Percentiles rank a stretch among this genome's conserved stretches.
Conservation (phyloP, 1,140 invertebrate species). For the Papilio dardanus region DNA sequence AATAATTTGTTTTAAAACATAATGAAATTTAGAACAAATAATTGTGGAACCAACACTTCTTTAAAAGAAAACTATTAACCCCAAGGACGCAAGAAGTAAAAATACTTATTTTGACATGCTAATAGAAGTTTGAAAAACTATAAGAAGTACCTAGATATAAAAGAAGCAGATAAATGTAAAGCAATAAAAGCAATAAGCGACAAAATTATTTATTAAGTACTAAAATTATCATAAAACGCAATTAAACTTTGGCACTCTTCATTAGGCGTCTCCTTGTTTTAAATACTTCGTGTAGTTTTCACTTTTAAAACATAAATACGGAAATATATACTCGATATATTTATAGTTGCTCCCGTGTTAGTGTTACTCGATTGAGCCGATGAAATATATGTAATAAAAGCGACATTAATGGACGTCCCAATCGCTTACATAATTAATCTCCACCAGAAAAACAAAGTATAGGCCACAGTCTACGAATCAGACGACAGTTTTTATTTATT, state of each 20-base stretch:
- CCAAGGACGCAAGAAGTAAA: too few relatives aligned
- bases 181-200: too few relatives aligned
- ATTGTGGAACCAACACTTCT: too few relatives aligned
- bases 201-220: too few relatives aligned
- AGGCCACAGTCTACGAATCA: slow-evolving; percentile 38
- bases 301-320: neutral
- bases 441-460: slow-evolving; percentile 48
- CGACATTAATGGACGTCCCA: slow-evolving; percentile 62
- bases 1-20: too few relatives aligned
- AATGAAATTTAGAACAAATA: too few relatives aligned
- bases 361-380: slow-evolving; percentile 52
- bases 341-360: slow-evolving; percentile 45
- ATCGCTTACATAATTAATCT: slow-evolving; percentile 63
- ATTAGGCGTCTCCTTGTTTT: neutral
- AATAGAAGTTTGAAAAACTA: too few relatives aligned
- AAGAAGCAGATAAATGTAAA: too few relatives aligned
- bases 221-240: too few relatives aligned
- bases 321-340: slow-evolving; percentile 9
- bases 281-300: neutral
- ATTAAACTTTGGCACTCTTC: neutral
- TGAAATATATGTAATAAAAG: slow-evolving; percentile 68
- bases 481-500: slow-evolving; percentile 38
- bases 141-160: too few relatives aligned
- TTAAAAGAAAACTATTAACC: too few relatives aligned
- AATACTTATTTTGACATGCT: too few relatives aligned